Percentiles rank a stretch among this genome's conserved stretches.
These are phyloP conservation scores for Sarotherodon lohbergeri DNA, from an alignment of 2,113 vertebrate genomes.

Conservation along the genomic window DNA sequence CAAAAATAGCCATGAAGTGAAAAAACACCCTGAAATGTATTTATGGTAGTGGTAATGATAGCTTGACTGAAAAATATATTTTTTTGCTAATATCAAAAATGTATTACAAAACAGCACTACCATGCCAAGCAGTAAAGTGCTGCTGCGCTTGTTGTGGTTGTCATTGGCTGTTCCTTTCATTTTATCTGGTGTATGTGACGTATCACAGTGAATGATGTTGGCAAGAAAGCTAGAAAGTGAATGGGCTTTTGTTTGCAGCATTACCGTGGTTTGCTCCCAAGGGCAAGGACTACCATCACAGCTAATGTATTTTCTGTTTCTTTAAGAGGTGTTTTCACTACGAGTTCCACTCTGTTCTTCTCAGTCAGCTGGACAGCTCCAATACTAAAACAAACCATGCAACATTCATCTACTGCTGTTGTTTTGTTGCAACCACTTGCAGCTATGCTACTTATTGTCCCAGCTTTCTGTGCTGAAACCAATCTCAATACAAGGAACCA, in stretches of 20 bases:
- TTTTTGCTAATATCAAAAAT: neutral
- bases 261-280: neutral
- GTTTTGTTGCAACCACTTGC: neutral
- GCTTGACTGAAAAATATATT: neutral
- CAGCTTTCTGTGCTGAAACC: neutral
- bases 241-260: conserved; percentile 15
- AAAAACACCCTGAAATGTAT: neutral
- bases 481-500: neutral
- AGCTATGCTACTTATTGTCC: neutral
- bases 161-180: neutral
- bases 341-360: neutral
- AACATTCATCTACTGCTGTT: conserved; percentile 8
- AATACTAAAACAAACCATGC: neutral
- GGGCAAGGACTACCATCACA: neutral
- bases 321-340: neutral
- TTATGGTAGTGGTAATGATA: neutral
- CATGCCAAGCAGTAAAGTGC: neutral
- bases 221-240: neutral
- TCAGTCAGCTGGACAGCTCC: neutral
- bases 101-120: neutral
- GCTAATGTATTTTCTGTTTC: neutral
- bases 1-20: neutral
- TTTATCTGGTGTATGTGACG: neutral
- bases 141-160: neutral
- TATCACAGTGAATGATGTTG: neutral